Evolutionary conservation across 1,140 invertebrate species (phyloP).

Genomic region (Leptinotarsa texana): DNA sequence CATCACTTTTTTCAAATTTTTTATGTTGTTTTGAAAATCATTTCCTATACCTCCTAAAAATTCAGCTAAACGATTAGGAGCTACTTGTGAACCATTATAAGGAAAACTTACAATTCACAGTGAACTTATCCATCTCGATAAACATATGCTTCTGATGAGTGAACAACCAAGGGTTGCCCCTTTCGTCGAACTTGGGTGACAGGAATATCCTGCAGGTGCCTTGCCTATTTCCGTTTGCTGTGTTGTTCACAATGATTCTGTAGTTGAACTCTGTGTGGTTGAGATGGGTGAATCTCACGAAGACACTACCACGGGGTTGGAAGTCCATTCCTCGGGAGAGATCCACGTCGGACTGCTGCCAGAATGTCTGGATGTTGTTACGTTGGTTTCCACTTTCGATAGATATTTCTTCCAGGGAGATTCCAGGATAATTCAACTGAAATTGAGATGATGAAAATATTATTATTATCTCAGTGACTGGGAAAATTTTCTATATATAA

Average conservation of each 20-base stretch:
- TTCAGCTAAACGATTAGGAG: too few species aligned
- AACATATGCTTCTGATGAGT: conserved; percentile 61
- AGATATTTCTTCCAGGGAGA: not conserved
- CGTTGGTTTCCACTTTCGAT: conserved; percentile 49
- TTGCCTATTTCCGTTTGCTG: conserved; percentile 27
- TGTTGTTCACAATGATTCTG: conserved; percentile 58
- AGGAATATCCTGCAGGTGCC: conserved; percentile 66
- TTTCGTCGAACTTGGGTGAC: conserved; percentile 62
- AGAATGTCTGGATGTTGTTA: conserved; percentile 69
- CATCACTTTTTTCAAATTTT: too few species aligned
- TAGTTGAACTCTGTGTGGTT: conserved; percentile 72
- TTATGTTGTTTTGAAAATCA: too few species aligned
- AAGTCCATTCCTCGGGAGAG: conserved; percentile 78
- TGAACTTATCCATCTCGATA: conserved; percentile 66
- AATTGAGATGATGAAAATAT: not conserved
- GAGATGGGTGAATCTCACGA: conserved; percentile 74
- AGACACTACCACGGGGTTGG: conserved; percentile 70
- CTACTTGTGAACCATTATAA: too few species aligned
- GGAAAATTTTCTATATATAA: too few species aligned
- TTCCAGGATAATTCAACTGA: conserved; percentile 12
- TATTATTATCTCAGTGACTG: too few species aligned
- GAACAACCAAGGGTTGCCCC: conserved; percentile 57
- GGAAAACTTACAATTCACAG: conserved; percentile 33
- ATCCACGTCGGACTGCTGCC: conserved; percentile 76
- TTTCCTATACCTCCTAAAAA: too few species aligned